Conservation (phyloP, 2,113 vertebrate species). For the Mustela lutreola region DNA sequence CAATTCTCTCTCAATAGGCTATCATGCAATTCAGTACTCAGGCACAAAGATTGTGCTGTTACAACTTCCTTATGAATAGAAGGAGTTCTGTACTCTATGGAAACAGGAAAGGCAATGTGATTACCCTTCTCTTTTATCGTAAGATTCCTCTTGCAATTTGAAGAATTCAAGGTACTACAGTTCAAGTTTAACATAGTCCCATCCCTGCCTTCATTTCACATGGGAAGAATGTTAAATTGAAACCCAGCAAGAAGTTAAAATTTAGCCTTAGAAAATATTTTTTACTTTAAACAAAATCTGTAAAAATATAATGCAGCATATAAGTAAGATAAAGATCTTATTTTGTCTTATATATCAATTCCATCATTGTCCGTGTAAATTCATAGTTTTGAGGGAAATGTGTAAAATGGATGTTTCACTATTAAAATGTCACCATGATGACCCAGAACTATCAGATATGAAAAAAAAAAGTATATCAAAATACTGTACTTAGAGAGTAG, state of each 20-base stretch:
- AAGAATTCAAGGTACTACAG: background rate
- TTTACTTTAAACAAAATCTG: background rate
- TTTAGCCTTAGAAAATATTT: background rate
- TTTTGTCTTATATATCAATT: background rate
- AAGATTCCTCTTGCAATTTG: slow-evolving; percentile 20
- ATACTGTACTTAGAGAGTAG: background rate
- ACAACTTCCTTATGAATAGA: background rate
- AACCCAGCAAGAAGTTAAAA: background rate
- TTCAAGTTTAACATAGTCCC: background rate
- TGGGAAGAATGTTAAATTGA: background rate
- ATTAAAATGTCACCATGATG: background rate
- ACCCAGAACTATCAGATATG: background rate
- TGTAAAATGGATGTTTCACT: background rate
- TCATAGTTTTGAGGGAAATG: background rate
- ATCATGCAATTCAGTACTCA: background rate
- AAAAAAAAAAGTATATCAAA: background rate
- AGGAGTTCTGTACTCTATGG: background rate
- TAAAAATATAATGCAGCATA: background rate
- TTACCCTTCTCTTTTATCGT: background rate
- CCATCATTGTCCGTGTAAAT: background rate
- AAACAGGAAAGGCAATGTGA: background rate
- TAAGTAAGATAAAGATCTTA: background rate
- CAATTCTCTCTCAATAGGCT: background rate
- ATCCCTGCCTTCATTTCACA: background rate
- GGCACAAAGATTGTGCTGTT: background rate